phyloP scores from a whole-genome alignment of 2,888 invertebrate genomes.

The Pollenia labialis region DNA sequence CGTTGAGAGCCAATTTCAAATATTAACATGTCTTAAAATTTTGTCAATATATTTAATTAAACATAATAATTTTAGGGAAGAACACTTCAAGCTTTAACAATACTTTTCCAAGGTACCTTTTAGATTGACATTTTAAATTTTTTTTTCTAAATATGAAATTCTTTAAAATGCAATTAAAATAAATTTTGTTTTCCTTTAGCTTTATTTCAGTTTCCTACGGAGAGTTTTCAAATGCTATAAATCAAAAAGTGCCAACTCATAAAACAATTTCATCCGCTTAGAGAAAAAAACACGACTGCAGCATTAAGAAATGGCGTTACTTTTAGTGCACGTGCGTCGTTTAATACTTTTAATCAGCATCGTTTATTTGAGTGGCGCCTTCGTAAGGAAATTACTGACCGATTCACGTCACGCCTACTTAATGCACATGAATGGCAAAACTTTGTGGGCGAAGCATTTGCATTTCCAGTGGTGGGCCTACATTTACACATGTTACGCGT shows the following conservation, averaged over 20 bases:
- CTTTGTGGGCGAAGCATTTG: constrained; percentile 77
- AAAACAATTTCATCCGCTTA: constrained; percentile 1
- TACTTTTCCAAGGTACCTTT: too few relatives aligned
- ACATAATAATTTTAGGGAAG: too few relatives aligned
- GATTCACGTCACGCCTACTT: constrained; percentile 79
- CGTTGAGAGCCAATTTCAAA: too few relatives aligned
- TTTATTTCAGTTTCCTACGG: background rate
- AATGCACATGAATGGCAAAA: constrained; percentile 76
- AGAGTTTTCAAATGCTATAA: background rate
- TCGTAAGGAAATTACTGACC: constrained; percentile 80
- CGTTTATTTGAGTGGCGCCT: constrained; percentile 82
- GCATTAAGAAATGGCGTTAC: constrained; percentile 78
- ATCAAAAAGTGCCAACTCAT: constrained; percentile 17
- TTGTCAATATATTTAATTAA: too few relatives aligned
- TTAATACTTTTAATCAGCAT: constrained; percentile 82
- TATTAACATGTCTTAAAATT: too few relatives aligned
- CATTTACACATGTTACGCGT: constrained; percentile 82
- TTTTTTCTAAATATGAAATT: too few relatives aligned
- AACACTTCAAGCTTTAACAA: too few relatives aligned
- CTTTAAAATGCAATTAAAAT: background rate
- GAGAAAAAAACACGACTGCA: background rate
- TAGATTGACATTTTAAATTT: too few relatives aligned
- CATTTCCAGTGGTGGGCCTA: constrained; percentile 84
- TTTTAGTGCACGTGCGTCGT: constrained; percentile 82
- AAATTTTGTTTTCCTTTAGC: background rate